These are phyloP conservation scores for Pristionchus fissidentatus DNA, from an alignment of 2,888 invertebrate genomes.

Conservation along the genomic window DNA sequence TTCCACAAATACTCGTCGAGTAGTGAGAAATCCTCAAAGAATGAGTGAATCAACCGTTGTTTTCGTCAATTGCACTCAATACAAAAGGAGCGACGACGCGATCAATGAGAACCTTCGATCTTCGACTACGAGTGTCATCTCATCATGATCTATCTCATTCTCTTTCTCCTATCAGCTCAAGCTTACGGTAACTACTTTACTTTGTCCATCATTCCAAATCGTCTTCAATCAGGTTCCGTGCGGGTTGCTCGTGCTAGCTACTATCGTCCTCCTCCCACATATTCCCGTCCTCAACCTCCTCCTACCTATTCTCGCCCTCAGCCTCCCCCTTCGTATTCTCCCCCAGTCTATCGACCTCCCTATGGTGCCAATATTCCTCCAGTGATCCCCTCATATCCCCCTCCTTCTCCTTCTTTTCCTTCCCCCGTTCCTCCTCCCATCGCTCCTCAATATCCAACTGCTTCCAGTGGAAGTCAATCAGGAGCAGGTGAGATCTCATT, in stretches of 20 bases:
- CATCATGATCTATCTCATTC: background rate
- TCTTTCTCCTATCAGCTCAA: background rate
- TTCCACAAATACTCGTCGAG: background rate
- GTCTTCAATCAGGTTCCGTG: background rate
- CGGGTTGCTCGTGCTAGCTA: slow-evolving; percentile 8
- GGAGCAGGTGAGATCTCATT: too few relatives aligned
- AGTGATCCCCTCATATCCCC: background rate
- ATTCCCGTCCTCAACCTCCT: background rate
- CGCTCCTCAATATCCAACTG: too few relatives aligned
- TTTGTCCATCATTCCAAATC: background rate
- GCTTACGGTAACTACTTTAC: background rate
- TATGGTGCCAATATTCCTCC: background rate
- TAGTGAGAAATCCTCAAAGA: slow-evolving; percentile 5
- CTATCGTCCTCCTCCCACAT: slow-evolving; percentile 10
- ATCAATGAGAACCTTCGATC: background rate
- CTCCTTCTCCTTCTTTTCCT: background rate
- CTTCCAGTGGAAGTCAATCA: background rate
- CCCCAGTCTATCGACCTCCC: background rate
- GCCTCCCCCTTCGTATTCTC: background rate
- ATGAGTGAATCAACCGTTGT: background rate
- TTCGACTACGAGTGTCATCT: too few relatives aligned
- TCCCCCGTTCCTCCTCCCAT: background rate
- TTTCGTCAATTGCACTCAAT: background rate
- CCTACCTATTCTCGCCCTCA: background rate
- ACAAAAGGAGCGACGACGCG: background rate